A percentile compares a stretch with the other conserved stretches of the same genome.
These are phyloP conservation scores for Gavialis gangeticus DNA, from an alignment of 2,113 vertebrate genomes.

Conservation along the genomic window DNA sequence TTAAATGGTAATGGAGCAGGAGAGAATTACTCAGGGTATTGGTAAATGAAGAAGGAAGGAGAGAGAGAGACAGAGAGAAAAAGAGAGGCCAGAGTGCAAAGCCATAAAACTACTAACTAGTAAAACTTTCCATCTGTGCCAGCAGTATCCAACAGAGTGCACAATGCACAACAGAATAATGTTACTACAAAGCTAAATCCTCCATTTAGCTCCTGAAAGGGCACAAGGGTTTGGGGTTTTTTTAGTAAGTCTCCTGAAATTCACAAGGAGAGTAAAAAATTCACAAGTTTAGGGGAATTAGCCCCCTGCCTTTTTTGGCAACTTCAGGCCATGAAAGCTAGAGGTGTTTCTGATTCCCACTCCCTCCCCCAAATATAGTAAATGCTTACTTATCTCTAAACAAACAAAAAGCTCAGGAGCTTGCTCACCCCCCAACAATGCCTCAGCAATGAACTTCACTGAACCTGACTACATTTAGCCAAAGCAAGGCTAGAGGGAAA, in stretches of 20 bases:
- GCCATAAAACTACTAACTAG: not conserved
- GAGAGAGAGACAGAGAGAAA: not conserved
- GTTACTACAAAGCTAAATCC: not conserved
- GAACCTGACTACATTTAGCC: not conserved
- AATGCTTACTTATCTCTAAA: not conserved
- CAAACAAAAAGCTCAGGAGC: not conserved
- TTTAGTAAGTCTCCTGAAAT: not conserved
- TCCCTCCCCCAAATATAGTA: too few species aligned
- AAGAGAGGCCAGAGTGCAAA: not conserved
- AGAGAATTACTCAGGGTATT: not conserved
- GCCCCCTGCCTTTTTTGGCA: not conserved
- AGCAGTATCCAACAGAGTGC: too few species aligned
- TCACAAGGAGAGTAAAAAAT: not conserved
- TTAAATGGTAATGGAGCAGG: not conserved
- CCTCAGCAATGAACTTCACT: not conserved
- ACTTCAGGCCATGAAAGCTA: not conserved
- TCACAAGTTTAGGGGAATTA: not conserved
- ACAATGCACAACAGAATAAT: too few species aligned
- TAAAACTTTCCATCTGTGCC: not conserved
- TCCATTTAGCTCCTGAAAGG: not conserved
- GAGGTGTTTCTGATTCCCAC: not conserved
- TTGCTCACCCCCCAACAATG: not conserved
- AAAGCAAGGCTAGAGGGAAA: not conserved
- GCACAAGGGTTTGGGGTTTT: not conserved
- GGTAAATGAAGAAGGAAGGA: not conserved